Conservation (phyloP, 2,797 vertebrate species). For the Acrocephalus scirpaceus region DNA sequence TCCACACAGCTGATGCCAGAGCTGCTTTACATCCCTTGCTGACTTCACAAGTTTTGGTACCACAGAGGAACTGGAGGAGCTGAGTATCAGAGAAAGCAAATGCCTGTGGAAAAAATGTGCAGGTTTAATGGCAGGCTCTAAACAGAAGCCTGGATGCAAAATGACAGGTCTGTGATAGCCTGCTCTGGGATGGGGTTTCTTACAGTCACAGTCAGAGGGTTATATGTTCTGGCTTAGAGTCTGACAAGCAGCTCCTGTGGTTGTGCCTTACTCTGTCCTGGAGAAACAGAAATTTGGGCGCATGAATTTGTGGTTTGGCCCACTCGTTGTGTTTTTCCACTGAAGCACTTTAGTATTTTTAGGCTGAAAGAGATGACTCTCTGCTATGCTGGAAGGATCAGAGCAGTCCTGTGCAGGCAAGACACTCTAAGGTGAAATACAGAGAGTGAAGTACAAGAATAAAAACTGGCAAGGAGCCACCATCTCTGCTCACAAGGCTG, state of each 20-base stretch:
- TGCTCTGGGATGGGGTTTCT: not conserved
- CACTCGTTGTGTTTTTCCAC: conserved; percentile 39
- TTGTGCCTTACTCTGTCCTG: not conserved
- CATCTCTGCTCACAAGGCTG: not conserved
- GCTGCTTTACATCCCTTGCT: not conserved
- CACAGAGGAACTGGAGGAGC: not conserved
- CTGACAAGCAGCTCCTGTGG: not conserved
- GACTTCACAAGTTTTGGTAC: not conserved
- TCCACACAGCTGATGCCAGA: not conserved
- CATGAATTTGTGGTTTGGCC: conserved; percentile 27
- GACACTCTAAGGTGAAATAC: not conserved
- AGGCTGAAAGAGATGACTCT: not conserved
- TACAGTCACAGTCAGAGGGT: not conserved
- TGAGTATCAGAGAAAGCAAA: not conserved
- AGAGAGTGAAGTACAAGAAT: not conserved
- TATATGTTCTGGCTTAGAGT: not conserved
- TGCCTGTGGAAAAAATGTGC: conserved; percentile 1
- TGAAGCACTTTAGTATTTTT: conserved; percentile 27
- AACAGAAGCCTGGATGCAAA: not conserved
- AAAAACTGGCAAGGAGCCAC: not conserved
- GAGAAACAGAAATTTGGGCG: conserved; percentile 33
- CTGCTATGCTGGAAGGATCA: not conserved
- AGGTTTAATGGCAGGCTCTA: not conserved
- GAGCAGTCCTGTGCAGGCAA: not conserved
- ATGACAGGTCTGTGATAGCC: not conserved